Evolutionary conservation across 2,888 invertebrate species (phyloP), one percentile per base, ranked within the genome.

Genomic region (Myathropa florea): DNA sequence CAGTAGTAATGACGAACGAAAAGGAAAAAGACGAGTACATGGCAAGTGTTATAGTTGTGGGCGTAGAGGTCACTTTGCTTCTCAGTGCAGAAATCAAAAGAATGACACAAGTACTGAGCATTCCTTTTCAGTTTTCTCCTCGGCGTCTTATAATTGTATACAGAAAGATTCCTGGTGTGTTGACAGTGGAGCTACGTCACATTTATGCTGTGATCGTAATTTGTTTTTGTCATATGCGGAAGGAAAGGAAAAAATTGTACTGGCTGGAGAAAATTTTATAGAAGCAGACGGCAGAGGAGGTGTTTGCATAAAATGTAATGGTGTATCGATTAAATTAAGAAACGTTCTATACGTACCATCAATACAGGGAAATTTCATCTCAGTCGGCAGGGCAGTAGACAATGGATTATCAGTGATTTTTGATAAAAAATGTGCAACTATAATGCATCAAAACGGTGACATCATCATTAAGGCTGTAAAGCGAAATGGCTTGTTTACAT

Each of bases 171-270:
- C 24, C 18, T 78, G 70, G 70, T 70, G 68, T 24, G 2, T 78
- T 36, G 65, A 70, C 21, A 78, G 70, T 9, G 77, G 77, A 39
- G 68, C 68, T 3, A 67, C 76, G 10, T 61, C 60, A 21, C 67
- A 67, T 30, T 46, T 76, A 28, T 67, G 76, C 46, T 67, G 67
- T 10, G 77, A 77, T 39, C 30, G 21, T 23, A 64, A 24, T 64
- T 73, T 73, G 10, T 21, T 64, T 12, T 57, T n/a, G n/a, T 53
- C 26, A 39, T 78, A 55, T 24, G 12, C 12, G 18, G 60, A 46
- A 26, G 6, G 26, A 36, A 68, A 39, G 36, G 77, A 70, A 61
- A 70, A 70, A 63, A 70, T 57, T 63, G 12, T 55, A 1, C 14
- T 55, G 3, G 68, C 26, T 1, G 68, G 55, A 18, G 23, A 78